A percentile compares a stretch with the other conserved stretches of the same genome.
phyloP scores from a whole-genome alignment of 37 sponge, comb jelly and placozoan genomes.

The Crambe crambe region DNA sequence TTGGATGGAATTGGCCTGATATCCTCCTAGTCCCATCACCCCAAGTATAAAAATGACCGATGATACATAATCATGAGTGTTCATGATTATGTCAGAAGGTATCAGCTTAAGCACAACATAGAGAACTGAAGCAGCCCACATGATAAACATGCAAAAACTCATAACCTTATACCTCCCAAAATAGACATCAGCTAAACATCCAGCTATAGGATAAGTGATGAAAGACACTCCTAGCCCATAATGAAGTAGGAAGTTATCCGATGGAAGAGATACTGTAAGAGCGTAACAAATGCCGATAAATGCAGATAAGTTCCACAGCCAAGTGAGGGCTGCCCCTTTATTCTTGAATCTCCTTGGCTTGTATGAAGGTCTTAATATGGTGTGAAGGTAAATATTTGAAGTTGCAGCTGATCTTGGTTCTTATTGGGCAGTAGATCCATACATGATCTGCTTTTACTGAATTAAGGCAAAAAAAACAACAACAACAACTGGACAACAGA shows the following conservation, averaged over 20 bases:
- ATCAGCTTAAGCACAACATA: background rate
- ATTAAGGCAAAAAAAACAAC: too few relatives aligned
- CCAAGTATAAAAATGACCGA: background rate
- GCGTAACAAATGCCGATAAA: background rate
- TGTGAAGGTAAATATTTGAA: background rate
- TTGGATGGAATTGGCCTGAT: background rate
- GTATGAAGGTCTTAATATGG: background rate
- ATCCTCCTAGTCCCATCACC: background rate
- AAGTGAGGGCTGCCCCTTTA: background rate
- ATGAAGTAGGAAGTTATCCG: too few relatives aligned
- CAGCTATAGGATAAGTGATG: background rate
- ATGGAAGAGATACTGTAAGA: background rate
- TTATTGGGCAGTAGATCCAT: too few relatives aligned
- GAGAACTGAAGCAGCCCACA: background rate
- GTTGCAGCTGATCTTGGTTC: too few relatives aligned
- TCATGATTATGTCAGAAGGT: too few relatives aligned
- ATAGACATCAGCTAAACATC: slow-evolving; percentile 11
- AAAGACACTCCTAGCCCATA: background rate
- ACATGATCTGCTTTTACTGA: too few relatives aligned
- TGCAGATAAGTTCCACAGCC: background rate
- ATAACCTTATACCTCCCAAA: slow-evolving; percentile 3
- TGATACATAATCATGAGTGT: background rate
- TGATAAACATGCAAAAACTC: background rate
- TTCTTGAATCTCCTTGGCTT: slow-evolving; percentile 4
- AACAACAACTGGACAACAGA: too few relatives aligned